Conservation (phyloP, 2,797 vertebrate genomes). For the Prionace glauca region DNA sequence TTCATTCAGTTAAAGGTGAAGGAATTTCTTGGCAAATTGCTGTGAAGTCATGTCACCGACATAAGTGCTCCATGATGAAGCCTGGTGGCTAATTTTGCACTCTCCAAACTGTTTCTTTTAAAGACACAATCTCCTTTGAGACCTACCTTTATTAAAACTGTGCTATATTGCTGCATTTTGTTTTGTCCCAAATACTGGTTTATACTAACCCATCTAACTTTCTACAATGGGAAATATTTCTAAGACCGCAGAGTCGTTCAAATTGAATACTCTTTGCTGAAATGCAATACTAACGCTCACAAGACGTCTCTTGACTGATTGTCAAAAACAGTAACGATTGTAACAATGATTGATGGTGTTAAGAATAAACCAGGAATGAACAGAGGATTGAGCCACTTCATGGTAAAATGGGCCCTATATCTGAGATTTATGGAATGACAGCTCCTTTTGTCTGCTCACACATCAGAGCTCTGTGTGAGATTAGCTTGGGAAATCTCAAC, state of each 20-base stretch:
- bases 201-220: not conserved
- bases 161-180: not conserved
- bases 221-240: not conserved
- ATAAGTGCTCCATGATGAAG: not conserved
- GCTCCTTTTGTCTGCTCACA: no score
- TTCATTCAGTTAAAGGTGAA: not conserved
- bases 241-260: not conserved
- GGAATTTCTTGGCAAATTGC: not conserved
- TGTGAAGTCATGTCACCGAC: not conserved
- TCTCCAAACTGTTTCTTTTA: not conserved
- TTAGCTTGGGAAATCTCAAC: not conserved
- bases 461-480: not conserved
- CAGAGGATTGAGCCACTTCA: no score
- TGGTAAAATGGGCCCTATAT: no score
- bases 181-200: not conserved
- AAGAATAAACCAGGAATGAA: not conserved
- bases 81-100: not conserved
- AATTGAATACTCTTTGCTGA: not conserved
- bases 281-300: not conserved
- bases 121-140: not conserved
- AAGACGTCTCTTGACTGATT: not conserved
- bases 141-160: not conserved
- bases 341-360: constrained; percentile 11
- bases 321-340: not conserved
- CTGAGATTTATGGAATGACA: no score